Evolutionary conservation across 2,888 invertebrate species (phyloP).

Genomic region (Pollenia griseotomentosa): DNA sequence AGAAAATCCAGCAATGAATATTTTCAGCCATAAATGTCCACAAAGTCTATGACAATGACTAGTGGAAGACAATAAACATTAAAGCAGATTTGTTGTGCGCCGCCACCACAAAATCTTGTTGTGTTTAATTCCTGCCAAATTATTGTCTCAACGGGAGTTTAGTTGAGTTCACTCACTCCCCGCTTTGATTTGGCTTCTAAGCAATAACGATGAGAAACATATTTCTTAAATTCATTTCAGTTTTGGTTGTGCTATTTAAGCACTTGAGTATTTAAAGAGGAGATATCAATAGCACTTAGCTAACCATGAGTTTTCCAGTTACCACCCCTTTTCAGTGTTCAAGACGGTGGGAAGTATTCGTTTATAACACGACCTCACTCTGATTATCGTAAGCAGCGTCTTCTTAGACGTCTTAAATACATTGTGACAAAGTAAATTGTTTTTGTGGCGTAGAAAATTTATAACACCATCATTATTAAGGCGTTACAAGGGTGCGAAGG

Average conservation of each 20-base stretch:
- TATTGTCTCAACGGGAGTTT: slow-evolving; percentile 73
- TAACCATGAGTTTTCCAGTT: not conserved
- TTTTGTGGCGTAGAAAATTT: slow-evolving; percentile 78
- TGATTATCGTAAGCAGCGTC: slow-evolving; percentile 43
- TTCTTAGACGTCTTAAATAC: slow-evolving; percentile 71
- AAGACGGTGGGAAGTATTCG: not conserved
- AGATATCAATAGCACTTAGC: slow-evolving; percentile 57
- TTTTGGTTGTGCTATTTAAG: slow-evolving; percentile 21
- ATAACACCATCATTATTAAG: slow-evolving; percentile 78
- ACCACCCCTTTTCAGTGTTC: not conserved
- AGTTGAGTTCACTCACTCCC: slow-evolving; percentile 1
- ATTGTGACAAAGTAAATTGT: slow-evolving; percentile 81
- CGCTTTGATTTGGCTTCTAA: not conserved
- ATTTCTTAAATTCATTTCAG: slow-evolving; percentile 43
- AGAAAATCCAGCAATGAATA: slow-evolving; percentile 76
- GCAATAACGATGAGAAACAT: not conserved
- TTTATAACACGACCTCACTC: not conserved
- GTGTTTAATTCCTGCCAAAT: slow-evolving; percentile 77
- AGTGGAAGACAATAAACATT: slow-evolving; percentile 41
- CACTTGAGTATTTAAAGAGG: slow-evolving; percentile 36
- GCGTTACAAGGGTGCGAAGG: slow-evolving; percentile 52
- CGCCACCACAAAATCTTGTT: slow-evolving; percentile 49
- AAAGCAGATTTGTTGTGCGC: slow-evolving; percentile 28
- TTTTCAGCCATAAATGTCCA: slow-evolving; percentile 19
- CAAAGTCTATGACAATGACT: slow-evolving; percentile 32